Evolutionary conservation across 2,113 vertebrate species (phyloP).

Genomic region (Paradisaea rubra): DNA sequence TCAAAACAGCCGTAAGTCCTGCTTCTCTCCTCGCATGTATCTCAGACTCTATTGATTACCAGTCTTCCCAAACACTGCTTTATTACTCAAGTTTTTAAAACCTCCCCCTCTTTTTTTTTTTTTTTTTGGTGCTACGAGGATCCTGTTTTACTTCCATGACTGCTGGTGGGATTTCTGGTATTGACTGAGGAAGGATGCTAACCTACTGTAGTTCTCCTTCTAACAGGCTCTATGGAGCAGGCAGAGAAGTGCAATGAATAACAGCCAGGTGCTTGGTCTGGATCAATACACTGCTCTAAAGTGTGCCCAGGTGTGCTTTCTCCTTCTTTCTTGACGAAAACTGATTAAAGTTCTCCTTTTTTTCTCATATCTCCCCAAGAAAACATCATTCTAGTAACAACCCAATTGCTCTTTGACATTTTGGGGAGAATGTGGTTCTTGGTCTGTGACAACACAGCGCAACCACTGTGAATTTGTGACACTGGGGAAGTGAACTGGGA

Average conservation of each 20-base stretch:
- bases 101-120: accelerated
- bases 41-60: slow-evolving; percentile 19
- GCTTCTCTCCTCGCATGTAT: not conserved
- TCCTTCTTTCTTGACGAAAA: not conserved
- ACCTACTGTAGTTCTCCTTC: not conserved
- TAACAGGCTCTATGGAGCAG: not conserved
- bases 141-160: not conserved
- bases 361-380: not conserved
- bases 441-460: not conserved
- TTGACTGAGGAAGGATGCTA: not conserved
- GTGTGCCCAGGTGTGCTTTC: not conserved
- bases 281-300: not conserved
- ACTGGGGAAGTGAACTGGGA: not conserved
- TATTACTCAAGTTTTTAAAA: not conserved
- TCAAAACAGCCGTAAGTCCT: slow-evolving; percentile 21
- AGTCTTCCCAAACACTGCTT: not conserved
- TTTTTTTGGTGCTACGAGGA: not conserved
- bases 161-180: not conserved
- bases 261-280: not conserved
- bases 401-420: not conserved
- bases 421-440: not conserved
- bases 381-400: not conserved
- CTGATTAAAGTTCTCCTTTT: not conserved
- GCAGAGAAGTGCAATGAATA: not conserved
- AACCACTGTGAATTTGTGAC: not conserved